Base-by-base conservation (phyloP, 2,113 vertebrate species). In the Fregata magnificens region DNA sequence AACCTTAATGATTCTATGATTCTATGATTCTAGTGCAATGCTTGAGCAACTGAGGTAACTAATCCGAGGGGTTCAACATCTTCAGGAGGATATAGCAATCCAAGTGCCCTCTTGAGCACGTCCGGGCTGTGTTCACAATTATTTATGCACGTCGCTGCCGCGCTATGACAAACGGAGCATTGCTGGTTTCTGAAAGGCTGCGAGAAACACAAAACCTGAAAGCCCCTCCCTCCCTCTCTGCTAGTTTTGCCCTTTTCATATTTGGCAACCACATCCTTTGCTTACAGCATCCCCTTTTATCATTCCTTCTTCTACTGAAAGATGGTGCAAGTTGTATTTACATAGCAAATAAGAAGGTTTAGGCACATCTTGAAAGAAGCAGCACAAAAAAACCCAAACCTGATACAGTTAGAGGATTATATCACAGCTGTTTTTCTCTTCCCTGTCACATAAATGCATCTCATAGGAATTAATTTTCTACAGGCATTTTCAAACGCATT, bases 391-490 rank as follows among this genome's bases (percentile, higher is more conserved):
- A 0, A 1, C 40, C 44, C 25, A 94, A 81, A 82, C 15, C 16
- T 44, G 87, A 89, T 59, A 77, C 19, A 89, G 56, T 5, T 59
- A 59, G 77, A 91, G n/a, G 42, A 86, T 86, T 81, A 38, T 71
- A 91, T 76, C 88, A 80, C 59, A 86, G 77, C 38, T 84, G 81
- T 49, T 96, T 89, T 92, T 76, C 65, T 85, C 50, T 77, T 92
- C 36, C 66, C 58, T 90, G 79, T 53, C 87, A 91, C 32, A 61
- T 76, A 93, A 91, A 95, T 26, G 10, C 42, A 77, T 16, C 87
- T 87, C 45, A 29, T 6, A 42, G 82, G 92, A 90, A 94, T 88
- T 82, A 66, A 45, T 70, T 93, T 96, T 80, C 87, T 83, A 58
- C 62, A 76, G 85, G 70, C 53, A 70, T 88, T 91, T 93, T 80